Evolutionary conservation across 2,888 invertebrate genomes (phyloP).

Genomic region (Carcina quercana): DNA sequence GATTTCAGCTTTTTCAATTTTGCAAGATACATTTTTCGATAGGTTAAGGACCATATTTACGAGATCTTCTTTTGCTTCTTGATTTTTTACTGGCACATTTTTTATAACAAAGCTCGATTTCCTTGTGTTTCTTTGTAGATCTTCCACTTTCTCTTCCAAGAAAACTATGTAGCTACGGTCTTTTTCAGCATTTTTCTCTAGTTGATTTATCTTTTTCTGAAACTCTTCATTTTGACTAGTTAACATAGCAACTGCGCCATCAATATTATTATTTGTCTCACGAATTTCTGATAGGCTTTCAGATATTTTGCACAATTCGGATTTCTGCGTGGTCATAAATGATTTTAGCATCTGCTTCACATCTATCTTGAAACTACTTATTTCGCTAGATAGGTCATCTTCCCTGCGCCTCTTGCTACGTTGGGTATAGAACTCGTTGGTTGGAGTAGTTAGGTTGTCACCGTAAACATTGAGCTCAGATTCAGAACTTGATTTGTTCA

Average conservation of each 20-base stretch:
- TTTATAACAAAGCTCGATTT: conserved; percentile 12
- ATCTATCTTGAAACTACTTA: background rate
- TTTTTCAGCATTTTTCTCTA: conserved; percentile 7
- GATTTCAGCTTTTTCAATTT: conserved; percentile 6
- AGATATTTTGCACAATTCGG: background rate
- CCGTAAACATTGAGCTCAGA: background rate
- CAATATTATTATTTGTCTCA: conserved; percentile 8
- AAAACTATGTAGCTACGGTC: conserved; percentile 9
- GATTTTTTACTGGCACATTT: conserved; percentile 7
- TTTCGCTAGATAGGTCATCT: background rate
- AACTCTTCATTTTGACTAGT: conserved; percentile 11
- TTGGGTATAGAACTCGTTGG: background rate
- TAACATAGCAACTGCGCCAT: conserved; percentile 8
- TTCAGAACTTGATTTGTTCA: background rate
- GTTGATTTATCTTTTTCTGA: conserved; percentile 6
- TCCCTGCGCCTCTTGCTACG: background rate
- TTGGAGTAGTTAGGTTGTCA: background rate
- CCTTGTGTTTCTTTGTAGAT: conserved; percentile 4
- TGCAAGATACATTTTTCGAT: conserved; percentile 5
- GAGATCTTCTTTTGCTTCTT: conserved; percentile 12
- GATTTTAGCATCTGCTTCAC: background rate
- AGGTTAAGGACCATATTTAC: conserved; percentile 9
- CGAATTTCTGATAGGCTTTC: background rate
- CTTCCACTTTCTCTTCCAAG: conserved; percentile 11
- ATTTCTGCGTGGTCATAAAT: background rate